Evolutionary conservation across 37 sponge, comb jelly and placozoan species (phyloP).

Genomic region (Crambe crambe): DNA sequence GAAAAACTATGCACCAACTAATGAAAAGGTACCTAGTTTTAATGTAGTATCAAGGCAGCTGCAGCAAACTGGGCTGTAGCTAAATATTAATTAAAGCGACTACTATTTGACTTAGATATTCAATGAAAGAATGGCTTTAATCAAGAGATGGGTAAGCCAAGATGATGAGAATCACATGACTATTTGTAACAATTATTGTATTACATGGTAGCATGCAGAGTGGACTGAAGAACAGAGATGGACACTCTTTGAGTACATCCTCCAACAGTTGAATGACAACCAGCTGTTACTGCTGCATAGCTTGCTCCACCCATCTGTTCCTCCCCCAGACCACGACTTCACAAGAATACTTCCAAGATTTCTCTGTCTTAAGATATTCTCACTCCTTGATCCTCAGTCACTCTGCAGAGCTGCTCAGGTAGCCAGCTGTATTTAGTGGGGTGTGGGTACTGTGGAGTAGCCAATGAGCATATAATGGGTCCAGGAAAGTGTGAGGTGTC

Average conservation of each 20-base stretch:
- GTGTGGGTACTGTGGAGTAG: too few relatives aligned
- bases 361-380: constrained; percentile 56
- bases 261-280: constrained; percentile 26
- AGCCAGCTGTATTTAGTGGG: not conserved
- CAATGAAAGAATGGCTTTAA: constrained; percentile 51
- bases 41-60: too few relatives aligned
- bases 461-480: too few relatives aligned
- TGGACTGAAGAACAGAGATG: constrained; percentile 63
- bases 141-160: constrained; percentile 72
- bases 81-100: too few relatives aligned
- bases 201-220: constrained; percentile 36
- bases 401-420: constrained; percentile 78
- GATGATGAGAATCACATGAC: not conserved
- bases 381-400: constrained; percentile 57
- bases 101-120: constrained; percentile 36
- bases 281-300: constrained; percentile 35
- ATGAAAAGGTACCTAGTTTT: constrained; percentile 58
- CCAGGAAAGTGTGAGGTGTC: too few relatives aligned
- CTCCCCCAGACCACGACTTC: constrained; percentile 45
- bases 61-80: not conserved
- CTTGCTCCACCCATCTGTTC: constrained; percentile 39
- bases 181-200: not conserved
- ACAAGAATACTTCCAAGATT: constrained; percentile 48
- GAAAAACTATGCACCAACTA: constrained; percentile 30
- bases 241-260: constrained; percentile 42